Evolutionary conservation across 2,113 vertebrate genomes (phyloP).

Genomic region (Gorsachius goisagi): DNA sequence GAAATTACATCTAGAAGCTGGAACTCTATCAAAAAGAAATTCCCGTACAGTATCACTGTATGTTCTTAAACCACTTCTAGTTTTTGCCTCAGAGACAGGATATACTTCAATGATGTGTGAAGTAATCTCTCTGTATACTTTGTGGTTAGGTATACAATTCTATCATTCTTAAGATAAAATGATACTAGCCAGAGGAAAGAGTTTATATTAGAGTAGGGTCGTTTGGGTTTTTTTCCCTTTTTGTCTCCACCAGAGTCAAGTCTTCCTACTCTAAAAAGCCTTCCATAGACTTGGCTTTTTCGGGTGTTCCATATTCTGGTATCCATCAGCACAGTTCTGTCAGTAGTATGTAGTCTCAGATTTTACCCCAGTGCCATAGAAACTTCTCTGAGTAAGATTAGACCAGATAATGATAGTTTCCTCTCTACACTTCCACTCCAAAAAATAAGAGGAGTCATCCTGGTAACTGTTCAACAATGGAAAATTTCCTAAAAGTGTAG

Average conservation of each 20-base stretch:
- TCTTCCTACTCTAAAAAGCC: not conserved
- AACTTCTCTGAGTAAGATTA: not conserved
- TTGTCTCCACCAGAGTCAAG: not conserved
- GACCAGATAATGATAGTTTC: not conserved
- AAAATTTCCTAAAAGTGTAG: not conserved
- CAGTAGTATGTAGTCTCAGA: rapidly evolving
- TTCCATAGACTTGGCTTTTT: not conserved
- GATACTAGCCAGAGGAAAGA: not conserved
- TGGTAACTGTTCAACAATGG: not conserved
- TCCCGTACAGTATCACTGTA: not conserved
- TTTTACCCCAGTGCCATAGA: not conserved
- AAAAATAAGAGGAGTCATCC: not conserved
- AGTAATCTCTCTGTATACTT: constrained; percentile 2
- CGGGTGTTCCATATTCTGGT: not conserved
- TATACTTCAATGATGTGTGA: constrained; percentile 6
- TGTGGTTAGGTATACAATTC: not conserved
- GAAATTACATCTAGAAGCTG: constrained; percentile 8
- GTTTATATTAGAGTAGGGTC: not conserved
- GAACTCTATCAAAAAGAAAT: constrained; percentile 1
- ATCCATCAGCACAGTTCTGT: not conserved
- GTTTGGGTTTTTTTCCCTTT: not conserved
- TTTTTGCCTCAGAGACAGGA: constrained; percentile 44
- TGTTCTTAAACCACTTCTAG: not conserved
- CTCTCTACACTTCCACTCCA: not conserved
- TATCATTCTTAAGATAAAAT: constrained; percentile 9